phyloP scores from a whole-genome alignment of 2,113 vertebrate genomes.

The Antennarius striatus region DNA sequence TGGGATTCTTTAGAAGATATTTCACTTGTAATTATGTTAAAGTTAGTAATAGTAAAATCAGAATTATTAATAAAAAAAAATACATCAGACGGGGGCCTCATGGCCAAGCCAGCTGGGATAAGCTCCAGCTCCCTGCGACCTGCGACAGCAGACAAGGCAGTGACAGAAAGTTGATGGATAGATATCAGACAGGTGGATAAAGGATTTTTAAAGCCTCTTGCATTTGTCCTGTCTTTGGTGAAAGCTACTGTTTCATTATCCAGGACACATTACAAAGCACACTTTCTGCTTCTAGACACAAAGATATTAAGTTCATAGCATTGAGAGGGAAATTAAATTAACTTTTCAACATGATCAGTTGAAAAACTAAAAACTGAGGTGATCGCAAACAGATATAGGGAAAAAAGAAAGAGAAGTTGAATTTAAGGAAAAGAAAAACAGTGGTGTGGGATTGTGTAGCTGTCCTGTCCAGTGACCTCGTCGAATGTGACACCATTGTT shows the following conservation, averaged over 20 bases:
- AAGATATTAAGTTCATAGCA: slow-evolving; percentile 52
- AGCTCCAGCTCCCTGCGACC: too few relatives aligned
- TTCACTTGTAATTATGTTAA: too few relatives aligned
- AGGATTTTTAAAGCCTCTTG: neutral
- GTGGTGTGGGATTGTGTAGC: slow-evolving; percentile 48
- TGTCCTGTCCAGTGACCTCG: slow-evolving; percentile 46
- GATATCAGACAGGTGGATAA: too few relatives aligned
- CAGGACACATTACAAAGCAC: slow-evolving; percentile 3
- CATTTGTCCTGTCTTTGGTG: slow-evolving; percentile 8
- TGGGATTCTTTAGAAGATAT: too few relatives aligned
- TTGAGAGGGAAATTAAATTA: slow-evolving; percentile 65
- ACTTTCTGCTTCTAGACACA: slow-evolving; percentile 5
- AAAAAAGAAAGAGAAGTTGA: slow-evolving; percentile 39
- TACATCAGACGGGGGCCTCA: too few relatives aligned
- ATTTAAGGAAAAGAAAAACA: slow-evolving; percentile 57
- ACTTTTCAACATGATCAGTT: slow-evolving; percentile 40
- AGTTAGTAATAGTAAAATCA: too few relatives aligned
- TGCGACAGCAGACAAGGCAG: too few relatives aligned
- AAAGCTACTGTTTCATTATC: slow-evolving; percentile 44
- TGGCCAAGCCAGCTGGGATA: too few relatives aligned
- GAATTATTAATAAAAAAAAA: too few relatives aligned
- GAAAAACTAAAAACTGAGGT: slow-evolving; percentile 58
- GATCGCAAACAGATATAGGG: slow-evolving; percentile 57
- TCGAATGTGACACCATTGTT: slow-evolving; percentile 62
- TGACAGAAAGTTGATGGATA: too few relatives aligned